A percentile compares a stretch with the other conserved stretches of the same genome.
Evolutionary conservation across 2,797 vertebrate species (phyloP).

Genomic region (Uromys caudimaculatus): DNA sequence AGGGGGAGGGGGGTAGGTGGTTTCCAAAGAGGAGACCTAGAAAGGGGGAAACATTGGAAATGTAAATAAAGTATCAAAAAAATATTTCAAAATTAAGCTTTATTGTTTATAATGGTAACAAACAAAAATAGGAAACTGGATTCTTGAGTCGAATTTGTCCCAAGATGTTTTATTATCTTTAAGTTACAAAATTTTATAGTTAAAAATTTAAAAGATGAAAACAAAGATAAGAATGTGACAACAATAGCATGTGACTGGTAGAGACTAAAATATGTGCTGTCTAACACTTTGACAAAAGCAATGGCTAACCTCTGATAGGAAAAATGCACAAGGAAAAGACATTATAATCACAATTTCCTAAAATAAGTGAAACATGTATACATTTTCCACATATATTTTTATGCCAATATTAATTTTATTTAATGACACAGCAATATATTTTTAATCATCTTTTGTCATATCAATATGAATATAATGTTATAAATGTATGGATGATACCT

Average conservation of each 20-base stretch:
- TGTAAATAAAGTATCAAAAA: too few relatives aligned
- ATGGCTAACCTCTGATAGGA: background rate
- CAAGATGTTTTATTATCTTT: background rate
- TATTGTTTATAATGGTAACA: background rate
- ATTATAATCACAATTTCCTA: background rate
- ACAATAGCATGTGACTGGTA: background rate
- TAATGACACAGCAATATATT: background rate
- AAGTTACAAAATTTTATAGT: background rate
- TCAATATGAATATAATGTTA: background rate
- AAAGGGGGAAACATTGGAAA: too few relatives aligned
- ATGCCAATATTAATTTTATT: background rate
- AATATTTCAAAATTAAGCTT: background rate
- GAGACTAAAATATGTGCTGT: background rate
- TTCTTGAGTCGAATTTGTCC: background rate
- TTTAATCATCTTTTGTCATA: background rate
- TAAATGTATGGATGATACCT: background rate
- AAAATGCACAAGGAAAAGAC: background rate
- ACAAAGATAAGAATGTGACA: background rate
- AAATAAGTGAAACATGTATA: background rate
- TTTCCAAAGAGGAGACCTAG: too few relatives aligned
- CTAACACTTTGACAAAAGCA: background rate
- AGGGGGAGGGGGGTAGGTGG: too few relatives aligned
- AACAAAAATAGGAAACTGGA: background rate
- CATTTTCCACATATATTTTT: background rate
- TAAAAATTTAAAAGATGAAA: background rate